These are phyloP conservation scores for Chymomyza procnemis DNA, from an alignment of 2,888 invertebrate species.

Conservation along the genomic window DNA sequence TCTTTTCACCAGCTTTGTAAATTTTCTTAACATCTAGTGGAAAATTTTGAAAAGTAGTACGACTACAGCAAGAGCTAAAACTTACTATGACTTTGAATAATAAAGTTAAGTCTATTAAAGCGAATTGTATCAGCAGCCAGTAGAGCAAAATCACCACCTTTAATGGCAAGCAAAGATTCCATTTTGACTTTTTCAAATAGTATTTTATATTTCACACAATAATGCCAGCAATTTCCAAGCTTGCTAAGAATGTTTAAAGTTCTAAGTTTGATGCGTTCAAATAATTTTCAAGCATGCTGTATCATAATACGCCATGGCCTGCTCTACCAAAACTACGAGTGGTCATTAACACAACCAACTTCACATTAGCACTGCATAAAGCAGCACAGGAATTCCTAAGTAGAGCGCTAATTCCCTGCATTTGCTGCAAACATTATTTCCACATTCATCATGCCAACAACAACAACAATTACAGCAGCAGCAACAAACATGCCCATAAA, in stretches of 20 bases:
- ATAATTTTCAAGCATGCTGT: too few species aligned
- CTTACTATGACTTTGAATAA: constrained; percentile 89
- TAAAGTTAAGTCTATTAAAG: constrained; percentile 86
- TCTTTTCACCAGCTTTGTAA: constrained; percentile 88
- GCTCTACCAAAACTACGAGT: not conserved
- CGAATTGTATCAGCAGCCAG: constrained; percentile 93
- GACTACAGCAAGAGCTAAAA: not conserved
- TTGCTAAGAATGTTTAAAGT: too few species aligned
- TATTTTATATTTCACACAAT: not conserved
- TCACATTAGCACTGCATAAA: too few species aligned
- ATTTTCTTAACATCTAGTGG: constrained; percentile 94
- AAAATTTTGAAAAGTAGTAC: not conserved
- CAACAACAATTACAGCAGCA: constrained; percentile 33
- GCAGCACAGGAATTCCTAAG: not conserved
- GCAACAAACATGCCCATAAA: constrained; percentile 9
- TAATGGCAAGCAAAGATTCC: constrained; percentile 94
- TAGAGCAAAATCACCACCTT: constrained; percentile 93
- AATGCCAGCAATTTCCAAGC: too few species aligned
- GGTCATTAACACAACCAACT: not conserved
- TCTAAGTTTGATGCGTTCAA: too few species aligned
- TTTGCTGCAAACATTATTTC: constrained; percentile 47
- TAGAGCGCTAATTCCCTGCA: not conserved
- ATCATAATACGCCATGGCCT: too few species aligned
- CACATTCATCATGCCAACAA: constrained; percentile 60
- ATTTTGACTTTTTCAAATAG: constrained; percentile 77